Conservation (phyloP, 2,888 invertebrate genomes). For the Ormyrus thymus region DNA sequence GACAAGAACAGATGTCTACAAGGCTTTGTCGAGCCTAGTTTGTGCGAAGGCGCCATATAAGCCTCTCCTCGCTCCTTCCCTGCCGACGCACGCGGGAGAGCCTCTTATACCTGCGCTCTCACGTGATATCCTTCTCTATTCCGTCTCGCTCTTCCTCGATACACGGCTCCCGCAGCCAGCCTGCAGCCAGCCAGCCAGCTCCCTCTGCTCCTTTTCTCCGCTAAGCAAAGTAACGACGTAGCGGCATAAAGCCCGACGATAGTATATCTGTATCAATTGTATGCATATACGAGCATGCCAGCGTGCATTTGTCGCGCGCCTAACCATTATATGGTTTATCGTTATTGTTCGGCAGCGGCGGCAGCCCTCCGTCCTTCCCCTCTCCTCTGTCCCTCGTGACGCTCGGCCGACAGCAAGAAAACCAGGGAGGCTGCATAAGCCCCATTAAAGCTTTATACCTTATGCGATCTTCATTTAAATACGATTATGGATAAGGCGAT, state of each 20-base stretch:
- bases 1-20: slow-evolving; percentile 74
- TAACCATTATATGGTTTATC: slow-evolving; percentile 72
- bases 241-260: slow-evolving; percentile 67
- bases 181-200: too few relatives aligned
- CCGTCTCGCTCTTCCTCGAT: slow-evolving; percentile 59
- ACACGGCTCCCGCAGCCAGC: too few relatives aligned
- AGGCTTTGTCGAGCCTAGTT: slow-evolving; percentile 72
- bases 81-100: background rate
- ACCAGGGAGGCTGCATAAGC: slow-evolving; percentile 59
- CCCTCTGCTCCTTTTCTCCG: slow-evolving; percentile 21
- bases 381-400: background rate
- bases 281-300: slow-evolving; percentile 67
- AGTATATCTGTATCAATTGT: slow-evolving; percentile 75
- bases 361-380: background rate
- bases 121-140: slow-evolving; percentile 47
- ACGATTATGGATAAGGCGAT: slow-evolving; percentile 74
- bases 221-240: slow-evolving; percentile 56
- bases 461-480: slow-evolving; percentile 74
- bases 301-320: slow-evolving; percentile 68
- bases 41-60: slow-evolving; percentile 71
- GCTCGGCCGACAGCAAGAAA: background rate
- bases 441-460: slow-evolving; percentile 69
- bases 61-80: slow-evolving; percentile 50
- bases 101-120: slow-evolving; percentile 19
- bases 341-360: slow-evolving; percentile 69